A percentile compares a stretch with the other conserved stretches of the same genome.
Evolutionary conservation across 2,888 invertebrate species (phyloP).

Genomic region (Scelioninae gen. 1): DNA sequence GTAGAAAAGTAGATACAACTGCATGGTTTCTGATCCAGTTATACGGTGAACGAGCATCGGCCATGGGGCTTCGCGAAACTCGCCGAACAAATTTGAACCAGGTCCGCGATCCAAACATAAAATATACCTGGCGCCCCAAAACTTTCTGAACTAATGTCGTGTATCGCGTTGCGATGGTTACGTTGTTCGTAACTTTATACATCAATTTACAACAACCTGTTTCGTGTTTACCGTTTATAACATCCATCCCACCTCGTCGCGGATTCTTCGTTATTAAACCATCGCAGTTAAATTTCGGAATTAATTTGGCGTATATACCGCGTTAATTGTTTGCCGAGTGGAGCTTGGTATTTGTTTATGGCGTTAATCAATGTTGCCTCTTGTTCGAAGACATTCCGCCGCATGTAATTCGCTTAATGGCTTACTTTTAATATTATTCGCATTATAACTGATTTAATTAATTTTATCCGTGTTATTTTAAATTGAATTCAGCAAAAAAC

Average conservation of each 20-base stretch:
- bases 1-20: conserved; percentile 83
- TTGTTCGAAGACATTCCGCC: conserved; percentile 3
- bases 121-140: conserved; percentile 41
- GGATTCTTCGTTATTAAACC: conserved; percentile 46
- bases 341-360: conserved; percentile 30
- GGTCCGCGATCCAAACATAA: conserved; percentile 28
- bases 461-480: no score
- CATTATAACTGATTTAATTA: no score
- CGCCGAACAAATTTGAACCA: conserved; percentile 46
- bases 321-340: conserved; percentile 33
- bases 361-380: conserved; percentile 31
- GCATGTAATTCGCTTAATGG: conserved; percentile 19
- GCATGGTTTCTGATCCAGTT: conserved; percentile 85
- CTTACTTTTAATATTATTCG: no score
- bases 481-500: no score
- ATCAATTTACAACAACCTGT: conserved; percentile 61
- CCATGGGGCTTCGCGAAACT: conserved; percentile 80
- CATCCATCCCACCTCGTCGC: conserved; percentile 11
- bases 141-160: conserved; percentile 68
- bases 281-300: conserved; percentile 39
- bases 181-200: conserved; percentile 50
- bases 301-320: conserved; percentile 36
- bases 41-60: conserved; percentile 77
- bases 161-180: conserved; percentile 50
- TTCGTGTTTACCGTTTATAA: conserved; percentile 48